phyloP scores from a whole-genome alignment of 1,140 invertebrate species.

The Epicauta chinensis region DNA sequence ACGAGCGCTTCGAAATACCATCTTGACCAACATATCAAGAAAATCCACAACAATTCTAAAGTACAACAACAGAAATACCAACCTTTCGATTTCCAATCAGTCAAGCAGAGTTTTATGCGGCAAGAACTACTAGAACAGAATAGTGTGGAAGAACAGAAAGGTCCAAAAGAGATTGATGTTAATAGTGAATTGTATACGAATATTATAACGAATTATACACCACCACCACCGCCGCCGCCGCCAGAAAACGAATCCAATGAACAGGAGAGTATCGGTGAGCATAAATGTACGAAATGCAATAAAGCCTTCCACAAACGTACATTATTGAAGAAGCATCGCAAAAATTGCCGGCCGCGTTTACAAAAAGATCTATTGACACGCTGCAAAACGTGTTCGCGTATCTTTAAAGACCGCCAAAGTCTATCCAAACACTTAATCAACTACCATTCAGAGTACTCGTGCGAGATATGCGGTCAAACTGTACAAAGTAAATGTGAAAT shows the following conservation, averaged over 20 bases:
- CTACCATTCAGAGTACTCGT: conserved; percentile 50
- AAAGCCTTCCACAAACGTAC: conserved; percentile 51
- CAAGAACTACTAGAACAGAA: conserved; percentile 27
- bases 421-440: conserved; percentile 51
- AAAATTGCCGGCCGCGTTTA: conserved; percentile 44
- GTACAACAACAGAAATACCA: conserved; percentile 34
- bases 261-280: no score
- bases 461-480: conserved; percentile 51
- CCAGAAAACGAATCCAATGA: no score
- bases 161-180: conserved; percentile 36
- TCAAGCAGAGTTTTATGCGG: conserved; percentile 34
- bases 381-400: conserved; percentile 51
- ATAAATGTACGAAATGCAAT: conserved; percentile 50
- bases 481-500: conserved; percentile 51
- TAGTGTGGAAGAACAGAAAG: conserved; percentile 3
- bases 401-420: conserved; percentile 52
- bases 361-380: conserved; percentile 51
- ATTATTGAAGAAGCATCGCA: conserved; percentile 50
- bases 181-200: conserved; percentile 37
- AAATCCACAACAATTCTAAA: conserved; percentile 49
- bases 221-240: no score
- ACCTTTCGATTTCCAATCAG: conserved; percentile 31
- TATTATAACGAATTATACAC: conserved; percentile 41
- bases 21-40: conserved; percentile 51
- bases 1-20: conserved; percentile 55